These are phyloP conservation scores for Podiceps cristatus DNA, from an alignment of 2,113 vertebrate genomes.

Conservation along the genomic window DNA sequence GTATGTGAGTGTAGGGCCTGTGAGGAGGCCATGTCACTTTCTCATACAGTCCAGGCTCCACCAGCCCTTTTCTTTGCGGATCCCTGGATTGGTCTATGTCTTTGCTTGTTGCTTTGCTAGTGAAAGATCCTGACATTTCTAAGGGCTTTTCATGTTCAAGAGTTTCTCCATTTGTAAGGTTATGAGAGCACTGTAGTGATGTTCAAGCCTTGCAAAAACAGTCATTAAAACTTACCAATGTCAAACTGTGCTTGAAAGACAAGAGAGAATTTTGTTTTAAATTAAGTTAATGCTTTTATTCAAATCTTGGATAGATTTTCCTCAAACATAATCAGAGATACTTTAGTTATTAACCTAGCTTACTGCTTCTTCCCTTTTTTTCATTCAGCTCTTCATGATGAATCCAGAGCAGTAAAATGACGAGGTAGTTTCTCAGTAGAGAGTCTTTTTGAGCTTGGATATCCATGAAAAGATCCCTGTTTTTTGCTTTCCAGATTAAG, in stretches of 20 bases:
- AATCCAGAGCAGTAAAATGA: background rate
- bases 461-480: background rate
- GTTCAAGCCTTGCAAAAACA: background rate
- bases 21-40: fast-evolving
- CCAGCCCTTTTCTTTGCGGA: background rate
- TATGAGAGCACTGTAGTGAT: background rate
- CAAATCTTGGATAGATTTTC: background rate
- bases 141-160: background rate
- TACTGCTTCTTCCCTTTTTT: background rate
- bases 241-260: background rate
- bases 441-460: background rate
- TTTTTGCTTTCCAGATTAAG: background rate
- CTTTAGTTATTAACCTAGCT: background rate
- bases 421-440: background rate
- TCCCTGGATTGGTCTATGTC: background rate
- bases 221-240: background rate
- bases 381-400: background rate
- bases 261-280: background rate
- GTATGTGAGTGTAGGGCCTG: background rate
- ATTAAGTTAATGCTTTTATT: background rate
- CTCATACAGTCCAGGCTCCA: background rate
- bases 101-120: background rate
- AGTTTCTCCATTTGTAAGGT: background rate
- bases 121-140: background rate
- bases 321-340: background rate